phyloP scores from a whole-genome alignment of 2,113 vertebrate genomes.

The Microcebus murinus region DNA sequence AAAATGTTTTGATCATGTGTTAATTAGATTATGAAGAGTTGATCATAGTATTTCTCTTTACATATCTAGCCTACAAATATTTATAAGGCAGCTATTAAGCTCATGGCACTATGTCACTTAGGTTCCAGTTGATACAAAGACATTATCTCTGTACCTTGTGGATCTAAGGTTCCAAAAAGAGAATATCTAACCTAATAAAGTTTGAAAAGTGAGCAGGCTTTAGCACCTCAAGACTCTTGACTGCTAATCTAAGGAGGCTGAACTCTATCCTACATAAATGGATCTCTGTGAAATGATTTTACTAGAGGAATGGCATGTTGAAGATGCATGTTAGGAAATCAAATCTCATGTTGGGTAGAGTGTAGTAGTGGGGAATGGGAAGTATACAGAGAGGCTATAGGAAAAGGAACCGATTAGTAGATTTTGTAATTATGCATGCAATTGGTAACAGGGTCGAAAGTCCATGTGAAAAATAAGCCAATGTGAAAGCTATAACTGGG shows the following conservation, averaged over 20 bases:
- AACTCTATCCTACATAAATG: neutral
- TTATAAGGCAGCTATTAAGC: neutral
- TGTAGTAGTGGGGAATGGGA: neutral
- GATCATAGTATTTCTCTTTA: neutral
- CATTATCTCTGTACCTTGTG: neutral
- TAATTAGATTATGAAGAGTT: neutral
- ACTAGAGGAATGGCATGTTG: neutral
- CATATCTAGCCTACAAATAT: neutral
- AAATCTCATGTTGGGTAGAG: neutral
- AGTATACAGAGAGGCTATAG: neutral
- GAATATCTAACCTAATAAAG: neutral
- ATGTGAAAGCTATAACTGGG: neutral
- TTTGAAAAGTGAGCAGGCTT: neutral
- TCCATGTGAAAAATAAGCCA: neutral
- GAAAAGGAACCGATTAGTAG: neutral
- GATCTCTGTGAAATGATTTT: neutral
- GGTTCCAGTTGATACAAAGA: neutral
- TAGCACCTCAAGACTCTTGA: neutral
- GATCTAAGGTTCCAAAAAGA: too few relatives aligned
- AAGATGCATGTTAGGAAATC: neutral
- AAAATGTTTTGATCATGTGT: constrained; percentile 23
- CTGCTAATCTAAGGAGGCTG: neutral
- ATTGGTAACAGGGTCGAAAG: neutral
- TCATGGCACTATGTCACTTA: neutral
- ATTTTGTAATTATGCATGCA: neutral